These are phyloP conservation scores for Himalopsyche japonica DNA, from an alignment of 2,888 invertebrate genomes.

Conservation along the genomic window DNA sequence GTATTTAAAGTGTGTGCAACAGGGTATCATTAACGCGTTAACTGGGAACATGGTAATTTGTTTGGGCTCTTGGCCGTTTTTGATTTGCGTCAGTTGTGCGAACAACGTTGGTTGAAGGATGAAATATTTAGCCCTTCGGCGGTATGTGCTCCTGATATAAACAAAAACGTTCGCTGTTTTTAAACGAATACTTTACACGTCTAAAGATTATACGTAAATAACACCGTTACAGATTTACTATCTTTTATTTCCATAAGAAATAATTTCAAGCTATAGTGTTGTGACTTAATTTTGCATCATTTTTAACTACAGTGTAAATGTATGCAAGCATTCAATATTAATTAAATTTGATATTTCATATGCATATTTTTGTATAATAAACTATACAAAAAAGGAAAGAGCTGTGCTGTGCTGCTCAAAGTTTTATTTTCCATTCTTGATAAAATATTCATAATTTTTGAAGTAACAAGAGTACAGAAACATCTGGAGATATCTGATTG, in stretches of 20 bases:
- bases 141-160: not conserved
- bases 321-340: no score
- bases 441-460: not conserved
- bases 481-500: conserved; percentile 15
- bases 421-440: no score
- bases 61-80: conserved; percentile 6
- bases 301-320: no score
- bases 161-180: not conserved
- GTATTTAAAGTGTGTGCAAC: not conserved
- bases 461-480: not conserved
- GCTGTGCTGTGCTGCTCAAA: no score
- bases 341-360: no score
- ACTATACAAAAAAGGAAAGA: no score
- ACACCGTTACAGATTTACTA: no score
- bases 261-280: no score
- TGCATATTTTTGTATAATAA: no score
- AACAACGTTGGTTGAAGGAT: not conserved
- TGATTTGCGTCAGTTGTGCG: conserved; percentile 18
- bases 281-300: no score
- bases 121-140: conserved; percentile 2
- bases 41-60: conserved; percentile 19
- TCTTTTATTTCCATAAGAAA: no score
- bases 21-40: conserved; percentile 34
- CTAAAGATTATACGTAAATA: not conserved
- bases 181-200: not conserved